Evolutionary conservation across 2,888 invertebrate genomes (phyloP), one percentile per base, ranked within the genome.

Genomic region (Tipula vernalis): DNA sequence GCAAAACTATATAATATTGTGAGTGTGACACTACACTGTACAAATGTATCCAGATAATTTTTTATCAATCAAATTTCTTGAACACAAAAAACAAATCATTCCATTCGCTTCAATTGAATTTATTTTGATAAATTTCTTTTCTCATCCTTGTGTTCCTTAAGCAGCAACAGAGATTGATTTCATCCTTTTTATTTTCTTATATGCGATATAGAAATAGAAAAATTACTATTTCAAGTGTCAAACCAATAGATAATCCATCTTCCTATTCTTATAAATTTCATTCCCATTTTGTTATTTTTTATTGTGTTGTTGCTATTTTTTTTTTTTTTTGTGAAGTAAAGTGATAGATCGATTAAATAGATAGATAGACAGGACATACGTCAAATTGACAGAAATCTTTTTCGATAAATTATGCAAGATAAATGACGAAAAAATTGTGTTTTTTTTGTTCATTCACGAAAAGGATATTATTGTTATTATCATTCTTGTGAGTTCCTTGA

Each of bases 351-450:
- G 71, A 71, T 71, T 71, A 71, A 71, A 71, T 28, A 18, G 71
- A 71, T 71, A 71, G 71, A 71, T 71, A 36, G 84, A 84, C 84
- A 84, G 41, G 84, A 84, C 84, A 84, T 84, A 84, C 84, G 84
- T 84, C 84, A 84, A 36, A 15, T 84, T 84, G 84, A 84, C 84
- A 84, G 84, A 84, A 84, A 84, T 84, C 71, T 71, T 71, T 71
- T 71, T 71, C 71, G 28, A 71, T 71, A 71, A 71, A 71, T 71
- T 71, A 71, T 71, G 71, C 71, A 71, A 71, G 71, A 71, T 71
- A 71, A 71, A 71, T 71, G 28, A 71, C 10, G 71, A 28, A 71
- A 18, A 71, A 28, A 28, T 28, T 28, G 28, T 28, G 28, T 28
- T 28, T 28, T 71, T 18, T 71, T 28, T 71, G 3, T 10, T 2